Base-by-base conservation (phyloP, 1,140 invertebrate species). In the Papilio polytes region DNA sequence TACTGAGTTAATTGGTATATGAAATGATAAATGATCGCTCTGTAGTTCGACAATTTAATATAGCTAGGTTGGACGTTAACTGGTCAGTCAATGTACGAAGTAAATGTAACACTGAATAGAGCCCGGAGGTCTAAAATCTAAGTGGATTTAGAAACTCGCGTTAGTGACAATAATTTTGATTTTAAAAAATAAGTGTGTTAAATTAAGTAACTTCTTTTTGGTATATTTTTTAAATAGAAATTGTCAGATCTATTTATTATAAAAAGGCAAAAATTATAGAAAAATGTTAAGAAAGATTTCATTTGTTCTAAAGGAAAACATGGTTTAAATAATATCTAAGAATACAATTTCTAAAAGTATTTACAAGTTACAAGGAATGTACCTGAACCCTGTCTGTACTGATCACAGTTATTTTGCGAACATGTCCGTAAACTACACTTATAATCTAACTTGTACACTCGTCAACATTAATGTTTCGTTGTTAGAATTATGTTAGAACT, bases 1-100 rank as follows among this genome's bases (percentile, higher is more conserved):
- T 70, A 70, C 63, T 36, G 31, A 26, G 63, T 36, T 70, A 70
- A 70, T 70, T 70, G 26, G 63, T 31, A 36, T 63, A 63, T 70
- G 63, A 26, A 70, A 70, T 66, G 63, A 66, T 70, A 70, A 70
- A 36, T 63, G 26, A 63, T 31, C 63, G 63, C 26, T 26, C 12
- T 70, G 13, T 70, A 31, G n/a, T 36, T 70, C 4, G 63, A 70
- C 26, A 70, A 36, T 70, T 15, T 70, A 70, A 36, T 70, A 31
- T 31, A 70, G 63, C 26, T 26, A 18, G 59, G 26, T 26, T 66
- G 15, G n/a, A 63, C 56, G 63, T 70, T 18, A 70, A 70, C 26
- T 70, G 22, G 63, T 70, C 63, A 70, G 22, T 70, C 63, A 66
- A 8, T 36, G 63, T 70, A 36, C 22, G 15, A 31, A 63, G 63